phyloP scores from a whole-genome alignment of 2,113 vertebrate genomes.

The Xiphophorus couchianus region DNA sequence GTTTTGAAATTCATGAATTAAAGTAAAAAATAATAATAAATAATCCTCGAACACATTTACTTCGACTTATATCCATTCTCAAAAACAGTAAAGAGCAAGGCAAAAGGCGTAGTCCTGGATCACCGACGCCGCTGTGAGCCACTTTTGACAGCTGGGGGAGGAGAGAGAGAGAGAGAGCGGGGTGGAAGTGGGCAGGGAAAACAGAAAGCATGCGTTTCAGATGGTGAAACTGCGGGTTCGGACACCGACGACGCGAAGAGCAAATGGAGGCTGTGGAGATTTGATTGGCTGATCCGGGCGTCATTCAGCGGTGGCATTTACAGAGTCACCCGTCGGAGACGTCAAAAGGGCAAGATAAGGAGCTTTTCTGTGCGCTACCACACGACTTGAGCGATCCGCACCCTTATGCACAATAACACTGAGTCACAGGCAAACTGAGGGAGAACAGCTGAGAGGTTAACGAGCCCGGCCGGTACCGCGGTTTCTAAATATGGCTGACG shows the following conservation, averaged over 20 bases:
- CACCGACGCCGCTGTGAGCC: neutral
- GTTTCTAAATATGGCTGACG: conserved; percentile 63
- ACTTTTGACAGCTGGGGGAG: neutral
- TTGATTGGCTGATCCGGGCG: conserved; percentile 59
- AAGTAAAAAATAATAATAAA: too few relatives aligned
- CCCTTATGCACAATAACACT: rapidly evolving
- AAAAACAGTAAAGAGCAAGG: neutral
- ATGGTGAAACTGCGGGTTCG: conserved; percentile 49
- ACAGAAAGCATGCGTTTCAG: conserved; percentile 48
- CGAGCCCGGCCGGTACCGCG: neutral
- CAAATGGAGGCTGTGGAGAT: conserved; percentile 72
- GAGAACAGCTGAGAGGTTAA: conserved; percentile 1
- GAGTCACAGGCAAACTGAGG: neutral
- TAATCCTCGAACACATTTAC: too few relatives aligned
- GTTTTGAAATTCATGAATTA: neutral
- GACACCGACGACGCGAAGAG: conserved; percentile 59
- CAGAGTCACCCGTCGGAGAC: conserved; percentile 38
- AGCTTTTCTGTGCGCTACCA: conserved; percentile 24
- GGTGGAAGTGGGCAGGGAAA: neutral
- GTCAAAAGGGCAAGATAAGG: conserved; percentile 56
- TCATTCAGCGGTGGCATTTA: conserved; percentile 58
- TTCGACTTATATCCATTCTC: too few relatives aligned
- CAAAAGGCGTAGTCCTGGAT: neutral
- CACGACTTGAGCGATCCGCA: neutral
- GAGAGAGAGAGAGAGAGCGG: neutral